phyloP scores from a whole-genome alignment of 1,140 invertebrate species.

The Hylaeus anthracinus region DNA sequence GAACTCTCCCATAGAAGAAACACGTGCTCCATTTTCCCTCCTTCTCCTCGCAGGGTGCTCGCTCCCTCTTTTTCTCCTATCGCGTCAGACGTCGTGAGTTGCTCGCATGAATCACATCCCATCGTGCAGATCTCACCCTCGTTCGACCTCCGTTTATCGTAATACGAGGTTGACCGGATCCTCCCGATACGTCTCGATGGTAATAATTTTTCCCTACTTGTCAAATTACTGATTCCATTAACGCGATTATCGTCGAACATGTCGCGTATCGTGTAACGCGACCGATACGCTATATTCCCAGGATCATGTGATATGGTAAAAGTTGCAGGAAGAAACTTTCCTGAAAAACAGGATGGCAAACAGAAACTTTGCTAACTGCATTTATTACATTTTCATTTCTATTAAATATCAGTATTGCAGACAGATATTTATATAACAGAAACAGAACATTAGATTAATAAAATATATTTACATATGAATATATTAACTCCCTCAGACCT shows the following conservation, averaged over 20 bases:
- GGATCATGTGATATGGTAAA: background rate
- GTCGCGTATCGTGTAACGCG: background rate
- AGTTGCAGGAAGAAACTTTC: too few species aligned
- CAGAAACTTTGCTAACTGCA: too few species aligned
- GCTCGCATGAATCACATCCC: conserved; percentile 55
- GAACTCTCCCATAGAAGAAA: conserved; percentile 75
- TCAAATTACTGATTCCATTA: conserved; percentile 29
- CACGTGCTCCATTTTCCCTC: conserved; percentile 68
- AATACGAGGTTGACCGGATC: conserved; percentile 29
- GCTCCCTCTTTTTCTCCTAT: conserved; percentile 22
- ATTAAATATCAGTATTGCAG: too few species aligned
- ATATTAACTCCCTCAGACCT: too few species aligned
- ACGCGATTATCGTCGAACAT: background rate
- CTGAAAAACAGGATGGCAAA: too few species aligned
- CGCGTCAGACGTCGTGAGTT: conserved; percentile 31
- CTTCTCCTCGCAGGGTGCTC: conserved; percentile 34
- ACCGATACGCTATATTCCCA: background rate
- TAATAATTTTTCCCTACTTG: background rate
- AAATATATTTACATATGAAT: too few species aligned
- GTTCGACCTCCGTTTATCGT: conserved; percentile 44
- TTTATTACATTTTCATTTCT: too few species aligned
- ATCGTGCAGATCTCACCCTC: conserved; percentile 18
- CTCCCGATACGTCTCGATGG: background rate
- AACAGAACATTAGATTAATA: too few species aligned
- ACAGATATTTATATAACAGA: too few species aligned